Conservation (phyloP, 2,888 invertebrate species). For the Pelosia muscerda region DNA sequence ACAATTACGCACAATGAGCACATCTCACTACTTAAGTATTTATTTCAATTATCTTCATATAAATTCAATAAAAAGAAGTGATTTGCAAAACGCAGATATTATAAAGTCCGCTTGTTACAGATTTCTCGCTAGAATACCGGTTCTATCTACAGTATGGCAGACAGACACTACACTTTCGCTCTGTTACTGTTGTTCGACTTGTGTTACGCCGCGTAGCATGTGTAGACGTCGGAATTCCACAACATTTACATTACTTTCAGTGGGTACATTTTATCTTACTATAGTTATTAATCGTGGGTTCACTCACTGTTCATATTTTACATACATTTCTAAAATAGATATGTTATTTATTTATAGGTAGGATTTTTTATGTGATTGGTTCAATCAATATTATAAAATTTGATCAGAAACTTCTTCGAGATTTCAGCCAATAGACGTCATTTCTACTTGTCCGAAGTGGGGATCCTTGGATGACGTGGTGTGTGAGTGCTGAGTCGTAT, state of each 20-base stretch:
- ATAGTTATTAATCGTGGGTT: background rate
- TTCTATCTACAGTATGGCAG: constrained; percentile 33
- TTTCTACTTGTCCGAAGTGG: too few species aligned
- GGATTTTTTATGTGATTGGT: background rate
- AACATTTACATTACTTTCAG: constrained; percentile 40
- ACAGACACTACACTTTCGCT: constrained; percentile 39
- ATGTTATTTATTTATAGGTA: background rate
- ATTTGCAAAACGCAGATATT: background rate
- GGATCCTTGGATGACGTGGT: too few species aligned
- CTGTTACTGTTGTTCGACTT: constrained; percentile 39
- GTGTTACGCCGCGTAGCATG: constrained; percentile 35
- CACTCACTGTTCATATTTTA: background rate
- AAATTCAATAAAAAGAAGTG: background rate
- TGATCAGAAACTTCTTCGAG: background rate
- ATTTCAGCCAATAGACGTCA: background rate
- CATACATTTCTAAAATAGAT: too few species aligned
- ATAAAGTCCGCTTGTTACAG: constrained; percentile 23
- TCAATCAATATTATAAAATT: background rate
- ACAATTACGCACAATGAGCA: background rate
- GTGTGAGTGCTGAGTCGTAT: too few species aligned
- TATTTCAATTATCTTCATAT: background rate
- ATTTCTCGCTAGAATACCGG: constrained; percentile 30
- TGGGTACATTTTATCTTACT: constrained; percentile 33
- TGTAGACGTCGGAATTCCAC: constrained; percentile 34
- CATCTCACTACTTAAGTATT: background rate